Evolutionary conservation across 2,888 invertebrate genomes (phyloP).

Genomic region (Teleogryllus oceanicus): DNA sequence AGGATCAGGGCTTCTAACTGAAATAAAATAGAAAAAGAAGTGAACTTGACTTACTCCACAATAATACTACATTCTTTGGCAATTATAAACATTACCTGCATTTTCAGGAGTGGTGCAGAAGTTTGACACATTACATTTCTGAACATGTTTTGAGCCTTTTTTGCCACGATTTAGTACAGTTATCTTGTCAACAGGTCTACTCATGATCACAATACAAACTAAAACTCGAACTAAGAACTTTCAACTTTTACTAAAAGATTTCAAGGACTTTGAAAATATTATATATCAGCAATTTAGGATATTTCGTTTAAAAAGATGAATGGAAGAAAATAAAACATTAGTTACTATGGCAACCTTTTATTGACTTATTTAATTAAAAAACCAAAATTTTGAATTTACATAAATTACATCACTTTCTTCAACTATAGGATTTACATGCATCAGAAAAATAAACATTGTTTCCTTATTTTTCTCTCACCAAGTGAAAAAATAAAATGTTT

Average conservation of each 20-base stretch:
- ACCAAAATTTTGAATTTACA: too few species aligned
- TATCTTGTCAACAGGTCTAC: conserved; percentile 2
- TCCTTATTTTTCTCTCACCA: too few species aligned
- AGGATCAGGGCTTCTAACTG: not conserved
- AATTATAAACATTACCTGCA: not conserved
- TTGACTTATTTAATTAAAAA: too few species aligned
- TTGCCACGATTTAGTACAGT: not conserved
- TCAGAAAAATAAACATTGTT: too few species aligned
- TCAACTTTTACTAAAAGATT: not conserved
- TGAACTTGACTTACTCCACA: not conserved
- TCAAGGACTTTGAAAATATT: not conserved
- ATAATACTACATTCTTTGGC: not conserved
- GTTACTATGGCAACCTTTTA: not conserved
- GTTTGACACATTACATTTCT: not conserved
- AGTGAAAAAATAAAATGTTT: not conserved
- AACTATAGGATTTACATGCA: too few species aligned
- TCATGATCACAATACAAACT: not conserved
- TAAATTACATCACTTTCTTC: too few species aligned
- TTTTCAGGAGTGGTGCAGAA: not conserved
- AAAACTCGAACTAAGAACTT: not conserved
- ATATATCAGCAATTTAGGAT: not conserved
- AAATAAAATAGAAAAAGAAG: not conserved
- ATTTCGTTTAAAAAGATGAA: not conserved
- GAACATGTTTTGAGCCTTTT: not conserved
- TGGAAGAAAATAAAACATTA: not conserved